Evolutionary conservation across 2,797 vertebrate species (phyloP), one percentile per base, ranked within the genome.

Genomic region (Hoplostethus atlanticus): DNA sequence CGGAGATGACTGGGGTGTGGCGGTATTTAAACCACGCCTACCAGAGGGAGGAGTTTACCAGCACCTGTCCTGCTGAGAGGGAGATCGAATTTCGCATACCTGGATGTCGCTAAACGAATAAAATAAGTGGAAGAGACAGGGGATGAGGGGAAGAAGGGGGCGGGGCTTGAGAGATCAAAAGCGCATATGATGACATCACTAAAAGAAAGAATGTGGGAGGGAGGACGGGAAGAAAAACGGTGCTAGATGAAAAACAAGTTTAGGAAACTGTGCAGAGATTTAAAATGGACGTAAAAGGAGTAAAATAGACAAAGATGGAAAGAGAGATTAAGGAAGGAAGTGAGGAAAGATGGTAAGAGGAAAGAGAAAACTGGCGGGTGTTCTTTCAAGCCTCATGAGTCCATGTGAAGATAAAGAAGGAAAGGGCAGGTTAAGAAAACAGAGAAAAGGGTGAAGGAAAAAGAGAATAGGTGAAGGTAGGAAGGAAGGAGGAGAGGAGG

Each of bases 31-130:
- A 95, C 81, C 91, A 92, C 2, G 97, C 97, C 0, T 98, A 96
- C 4, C 86, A 95, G 71, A 94, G 95, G 89, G 96, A 97, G 59
- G 98, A 99, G 88, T 98, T 99, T 89, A 96, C 91, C 87, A 96
- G 93, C 86, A 99, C 98, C 9, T 99, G 97, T 60, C 97, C 97
- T 0, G 96, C 96, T 0, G 96, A 97, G 80, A 92, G 91, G 54
- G 97, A 98, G 93, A 98, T 97, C 59, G 96, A 96, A 67, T 95
- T 95, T 21, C 3, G 94, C 93, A 13, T 95, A 95, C 28, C 0
- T 94, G 78, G 83, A 94, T 40, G 93, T 94, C 0, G 94, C 92
- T 51, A 94, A 93, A 44, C 84, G 68, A 50, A 91, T 95, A 70
- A 92, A 92, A 86, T 95, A 70, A 65, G 6, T 2, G 17, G 53